These are phyloP conservation scores for Nipponia nippon DNA, from an alignment of 2,113 vertebrate genomes.

Conservation along the genomic window DNA sequence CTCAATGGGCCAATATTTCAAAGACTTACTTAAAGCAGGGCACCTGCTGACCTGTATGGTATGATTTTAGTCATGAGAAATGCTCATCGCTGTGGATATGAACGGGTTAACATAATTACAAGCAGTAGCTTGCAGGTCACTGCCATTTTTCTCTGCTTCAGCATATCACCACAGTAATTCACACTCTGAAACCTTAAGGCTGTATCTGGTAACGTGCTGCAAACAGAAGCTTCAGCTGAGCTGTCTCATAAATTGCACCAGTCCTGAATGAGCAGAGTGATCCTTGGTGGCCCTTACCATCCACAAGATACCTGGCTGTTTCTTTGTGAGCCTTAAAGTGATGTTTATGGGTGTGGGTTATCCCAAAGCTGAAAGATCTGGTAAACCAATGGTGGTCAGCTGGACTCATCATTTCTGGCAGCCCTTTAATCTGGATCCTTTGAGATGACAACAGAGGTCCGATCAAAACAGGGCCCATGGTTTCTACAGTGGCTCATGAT, in stretches of 20 bases:
- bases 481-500: not conserved
- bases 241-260: not conserved
- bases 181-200: slow-evolving; percentile 20
- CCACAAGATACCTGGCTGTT: not conserved
- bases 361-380: not conserved
- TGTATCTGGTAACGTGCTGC: not conserved
- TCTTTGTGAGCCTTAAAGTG: not conserved
- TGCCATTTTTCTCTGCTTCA: not conserved
- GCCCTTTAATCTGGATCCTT: not conserved
- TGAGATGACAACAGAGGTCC: not conserved
- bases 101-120: not conserved
- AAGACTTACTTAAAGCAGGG: not conserved
- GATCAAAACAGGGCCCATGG: not conserved
- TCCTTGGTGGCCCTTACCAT: not conserved
- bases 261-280: not conserved
- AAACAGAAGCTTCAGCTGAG: slow-evolving; percentile 1
- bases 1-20: not conserved
- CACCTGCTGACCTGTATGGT: no score
- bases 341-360: not conserved
- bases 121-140: slow-evolving; percentile 2
- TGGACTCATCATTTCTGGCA: not conserved
- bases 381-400: not conserved
- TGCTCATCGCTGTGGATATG: not conserved
- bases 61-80: not conserved
- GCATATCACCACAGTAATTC: slow-evolving; percentile 9